Base-by-base conservation (phyloP, 1,140 invertebrate species). In the Ceratosolen solmsi region DNA sequence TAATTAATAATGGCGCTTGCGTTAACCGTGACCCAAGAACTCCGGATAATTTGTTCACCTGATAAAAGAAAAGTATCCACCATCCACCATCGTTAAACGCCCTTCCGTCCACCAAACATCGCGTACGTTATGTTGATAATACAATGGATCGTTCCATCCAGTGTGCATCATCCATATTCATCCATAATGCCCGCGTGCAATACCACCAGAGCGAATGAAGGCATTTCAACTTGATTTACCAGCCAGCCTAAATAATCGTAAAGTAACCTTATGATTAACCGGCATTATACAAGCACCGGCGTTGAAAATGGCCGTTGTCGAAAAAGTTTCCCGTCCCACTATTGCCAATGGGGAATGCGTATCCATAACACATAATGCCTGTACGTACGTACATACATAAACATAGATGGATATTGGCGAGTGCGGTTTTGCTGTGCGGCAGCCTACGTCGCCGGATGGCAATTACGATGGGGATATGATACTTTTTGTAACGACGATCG, bases 401-500 rank as follows among this genome's bases (percentile, higher is more conserved):
- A n/a, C 1, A 25, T 22, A 1, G 36, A n/a, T n/a, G 11, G 22
- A 5, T 11, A 38, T 41, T 68, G 65, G 68, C 22, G 3, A 0
- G 36, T 13, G 11, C 1, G 25, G 30, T 38, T 38, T 68, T 33
- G n/a, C 15, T 1, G 15, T 0, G 1, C 3, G 0, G 70, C 41
- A 7, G 56, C 60, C 30, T 38, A 38, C 63, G 63, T 22, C 13
- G 51, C 27, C 79, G 71, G 49, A 65, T 75, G 49, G 72, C 63
- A 81, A 81, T 81, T 81, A 81, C 72, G 60, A 60, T 46, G 41
- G 72, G 60, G 72, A 65, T 49, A 49, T 60, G 36, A 46, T 0
- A 54, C 56, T 74, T 74, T 80, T 73, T 74, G 20, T 38, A 49
- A n/a, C 75, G 54, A 72, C 70, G 78, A 74, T 68, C 71, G 56